phyloP scores from a whole-genome alignment of 2,888 invertebrate genomes.

The Fragum fragum region DNA sequence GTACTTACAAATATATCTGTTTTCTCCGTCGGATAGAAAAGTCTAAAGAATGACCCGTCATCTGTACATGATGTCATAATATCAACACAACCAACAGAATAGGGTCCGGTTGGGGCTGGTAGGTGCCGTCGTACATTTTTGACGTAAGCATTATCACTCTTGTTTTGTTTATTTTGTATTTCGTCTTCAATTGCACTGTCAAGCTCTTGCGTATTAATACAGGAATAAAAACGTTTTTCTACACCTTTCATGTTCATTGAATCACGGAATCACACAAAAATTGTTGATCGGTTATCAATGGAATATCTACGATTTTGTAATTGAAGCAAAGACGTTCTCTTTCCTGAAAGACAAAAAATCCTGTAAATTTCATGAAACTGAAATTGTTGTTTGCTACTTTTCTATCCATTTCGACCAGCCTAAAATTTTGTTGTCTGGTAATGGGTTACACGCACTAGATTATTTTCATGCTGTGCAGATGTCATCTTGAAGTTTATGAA shows the following conservation, averaged over 20 bases:
- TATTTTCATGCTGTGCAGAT: too few species aligned
- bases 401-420: too few species aligned
- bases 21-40: slow-evolving; percentile 89
- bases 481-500: too few species aligned
- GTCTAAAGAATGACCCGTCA: slow-evolving; percentile 88
- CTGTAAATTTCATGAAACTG: too few species aligned
- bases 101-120: slow-evolving; percentile 86
- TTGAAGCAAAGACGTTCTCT: too few species aligned
- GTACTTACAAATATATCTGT: slow-evolving; percentile 87
- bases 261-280: not conserved
- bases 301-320: too few species aligned
- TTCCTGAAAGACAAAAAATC: too few species aligned
- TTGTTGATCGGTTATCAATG: too few species aligned
- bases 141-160: not conserved
- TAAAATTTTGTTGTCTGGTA: too few species aligned
- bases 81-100: slow-evolving; percentile 89
- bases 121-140: slow-evolving; percentile 76
- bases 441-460: too few species aligned
- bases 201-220: slow-evolving; percentile 27
- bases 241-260: slow-evolving; percentile 27
- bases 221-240: slow-evolving; percentile 29
- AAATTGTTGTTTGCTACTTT: too few species aligned
- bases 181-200: slow-evolving; percentile 24
- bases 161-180: not conserved
- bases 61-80: slow-evolving; percentile 89